A percentile compares a stretch with the other conserved stretches of the same genome.
phyloP scores from a whole-genome alignment of 2,797 vertebrate genomes.

The Enteromius unitaeniatus region DNA sequence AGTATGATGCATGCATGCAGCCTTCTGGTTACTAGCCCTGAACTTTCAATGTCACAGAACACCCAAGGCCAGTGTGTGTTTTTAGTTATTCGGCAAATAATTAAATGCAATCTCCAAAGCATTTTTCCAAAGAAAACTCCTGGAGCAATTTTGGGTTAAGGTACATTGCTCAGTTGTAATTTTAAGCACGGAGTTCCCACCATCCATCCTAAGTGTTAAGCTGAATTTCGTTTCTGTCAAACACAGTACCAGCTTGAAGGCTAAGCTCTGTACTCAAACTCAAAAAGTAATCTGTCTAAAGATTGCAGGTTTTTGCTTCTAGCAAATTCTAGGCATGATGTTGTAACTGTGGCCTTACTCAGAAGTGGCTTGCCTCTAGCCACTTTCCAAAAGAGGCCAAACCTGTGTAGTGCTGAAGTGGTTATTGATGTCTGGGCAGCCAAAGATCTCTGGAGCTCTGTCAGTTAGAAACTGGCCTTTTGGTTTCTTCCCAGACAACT shows the following conservation, averaged over 20 bases:
- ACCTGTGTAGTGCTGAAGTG: constrained; percentile 14
- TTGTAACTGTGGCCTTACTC: background rate
- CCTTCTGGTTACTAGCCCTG: background rate
- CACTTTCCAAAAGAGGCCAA: constrained; percentile 1
- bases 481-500: background rate
- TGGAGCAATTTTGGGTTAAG: background rate
- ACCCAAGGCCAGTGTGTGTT: background rate
- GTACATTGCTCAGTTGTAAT: background rate
- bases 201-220: background rate
- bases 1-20: background rate
- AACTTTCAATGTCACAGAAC: background rate
- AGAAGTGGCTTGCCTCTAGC: constrained; percentile 2
- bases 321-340: background rate
- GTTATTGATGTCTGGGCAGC: constrained; percentile 3
- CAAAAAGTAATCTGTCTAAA: background rate
- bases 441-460: background rate
- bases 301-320: constrained; percentile 8
- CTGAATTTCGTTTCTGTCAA: background rate
- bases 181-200: background rate
- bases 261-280: background rate
- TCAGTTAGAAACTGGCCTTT: background rate
- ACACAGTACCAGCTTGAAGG: background rate
- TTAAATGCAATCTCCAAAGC: background rate
- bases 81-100: background rate
- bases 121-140: background rate